Evolutionary conservation across 2,888 invertebrate genomes (phyloP).

Genomic region (Willowsia nigromaculata): DNA sequence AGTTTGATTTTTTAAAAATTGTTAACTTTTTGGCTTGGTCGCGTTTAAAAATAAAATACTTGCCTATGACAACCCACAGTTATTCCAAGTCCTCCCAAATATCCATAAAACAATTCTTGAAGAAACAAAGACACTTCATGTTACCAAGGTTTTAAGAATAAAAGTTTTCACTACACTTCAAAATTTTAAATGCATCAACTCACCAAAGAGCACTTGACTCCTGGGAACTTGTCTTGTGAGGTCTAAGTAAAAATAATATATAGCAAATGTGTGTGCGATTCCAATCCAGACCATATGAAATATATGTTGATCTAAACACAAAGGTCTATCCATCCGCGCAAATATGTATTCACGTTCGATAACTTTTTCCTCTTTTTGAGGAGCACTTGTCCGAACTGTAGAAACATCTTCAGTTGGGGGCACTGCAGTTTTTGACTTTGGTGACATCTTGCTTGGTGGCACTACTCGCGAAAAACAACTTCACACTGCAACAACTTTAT

Average conservation of each 20-base stretch:
- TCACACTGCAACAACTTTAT: too few relatives aligned
- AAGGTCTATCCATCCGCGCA: background rate
- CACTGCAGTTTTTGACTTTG: too few relatives aligned
- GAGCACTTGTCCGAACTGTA: background rate
- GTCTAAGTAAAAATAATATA: background rate
- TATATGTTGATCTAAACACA: slow-evolving; percentile 25
- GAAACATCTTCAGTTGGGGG: too few relatives aligned
- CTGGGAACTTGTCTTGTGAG: background rate
- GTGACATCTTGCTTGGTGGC: too few relatives aligned
- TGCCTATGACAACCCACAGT: slow-evolving; percentile 67
- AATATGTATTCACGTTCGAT: background rate
- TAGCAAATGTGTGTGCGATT: slow-evolving; percentile 40
- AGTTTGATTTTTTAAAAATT: too few relatives aligned
- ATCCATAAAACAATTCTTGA: slow-evolving; percentile 34
- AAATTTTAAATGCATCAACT: background rate
- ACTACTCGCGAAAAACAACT: too few relatives aligned
- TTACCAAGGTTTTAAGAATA: too few relatives aligned
- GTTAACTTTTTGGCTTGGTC: too few relatives aligned
- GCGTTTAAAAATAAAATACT: too few relatives aligned
- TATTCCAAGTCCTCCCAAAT: slow-evolving; percentile 36
- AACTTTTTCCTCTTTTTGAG: background rate
- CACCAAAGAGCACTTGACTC: slow-evolving; percentile 29
- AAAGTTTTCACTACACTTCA: background rate
- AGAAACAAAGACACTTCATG: too few relatives aligned
- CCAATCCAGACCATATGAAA: slow-evolving; percentile 33